phyloP scores from a whole-genome alignment of 2,888 invertebrate genomes.

The Tetragnatha montana region DNA sequence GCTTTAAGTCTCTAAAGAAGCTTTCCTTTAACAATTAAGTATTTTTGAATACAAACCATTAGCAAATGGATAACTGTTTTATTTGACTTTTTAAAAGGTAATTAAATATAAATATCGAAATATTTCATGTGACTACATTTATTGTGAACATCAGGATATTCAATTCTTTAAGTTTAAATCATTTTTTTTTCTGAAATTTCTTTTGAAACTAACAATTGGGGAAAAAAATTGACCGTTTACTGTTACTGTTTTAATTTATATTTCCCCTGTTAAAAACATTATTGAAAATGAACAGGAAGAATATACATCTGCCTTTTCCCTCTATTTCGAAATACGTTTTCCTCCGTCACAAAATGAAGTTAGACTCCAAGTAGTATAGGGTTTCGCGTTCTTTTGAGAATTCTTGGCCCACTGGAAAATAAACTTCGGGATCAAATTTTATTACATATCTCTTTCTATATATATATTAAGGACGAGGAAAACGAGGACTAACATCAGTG shows the following conservation, averaged over 20 bases:
- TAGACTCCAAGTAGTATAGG: constrained; percentile 22
- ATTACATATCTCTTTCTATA: constrained; percentile 37
- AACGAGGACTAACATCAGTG: constrained; percentile 16
- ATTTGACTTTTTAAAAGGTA: too few species aligned
- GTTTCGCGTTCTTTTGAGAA: constrained; percentile 27
- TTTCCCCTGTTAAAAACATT: background rate
- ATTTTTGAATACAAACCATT: too few species aligned
- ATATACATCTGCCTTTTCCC: background rate
- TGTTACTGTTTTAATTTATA: background rate
- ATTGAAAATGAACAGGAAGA: constrained; percentile 4
- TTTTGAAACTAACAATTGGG: background rate
- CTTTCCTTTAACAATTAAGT: too few species aligned
- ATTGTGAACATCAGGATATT: background rate
- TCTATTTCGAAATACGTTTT: constrained; percentile 17
- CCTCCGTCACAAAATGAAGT: constrained; percentile 26
- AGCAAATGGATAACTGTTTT: too few species aligned
- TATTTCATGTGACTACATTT: too few species aligned
- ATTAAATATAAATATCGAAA: too few species aligned
- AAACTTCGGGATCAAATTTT: constrained; percentile 48
- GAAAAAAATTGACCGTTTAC: background rate
- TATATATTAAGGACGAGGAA: constrained; percentile 32
- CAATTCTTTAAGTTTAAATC: background rate
- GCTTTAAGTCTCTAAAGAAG: too few species aligned
- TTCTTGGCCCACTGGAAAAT: constrained; percentile 13
- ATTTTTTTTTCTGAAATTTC: background rate